Percentiles rank a stretch among this genome's conserved stretches.
Evolutionary conservation across 2,113 vertebrate genomes (phyloP).

Genomic region (Phaethornis superciliosus): DNA sequence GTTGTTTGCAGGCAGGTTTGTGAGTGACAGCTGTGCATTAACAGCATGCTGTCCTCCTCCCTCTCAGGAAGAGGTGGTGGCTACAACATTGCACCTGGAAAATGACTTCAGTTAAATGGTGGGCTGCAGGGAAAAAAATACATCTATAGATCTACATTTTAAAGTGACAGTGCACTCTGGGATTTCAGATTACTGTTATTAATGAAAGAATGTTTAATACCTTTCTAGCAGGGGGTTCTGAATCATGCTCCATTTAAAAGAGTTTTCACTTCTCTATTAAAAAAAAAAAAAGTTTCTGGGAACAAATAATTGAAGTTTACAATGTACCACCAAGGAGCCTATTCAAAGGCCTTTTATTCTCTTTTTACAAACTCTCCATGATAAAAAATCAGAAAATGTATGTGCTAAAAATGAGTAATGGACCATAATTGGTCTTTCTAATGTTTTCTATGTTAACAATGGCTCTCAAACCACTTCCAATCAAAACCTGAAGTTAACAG

Average conservation of each 20-base stretch:
- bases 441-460: conserved; percentile 29
- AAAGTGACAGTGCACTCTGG: conserved; percentile 60
- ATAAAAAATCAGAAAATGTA: conserved; percentile 44
- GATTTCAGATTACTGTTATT: conserved; percentile 70
- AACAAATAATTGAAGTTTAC: conserved; percentile 69
- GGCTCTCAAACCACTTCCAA: neutral
- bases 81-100: conserved; percentile 33
- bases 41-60: conserved; percentile 58
- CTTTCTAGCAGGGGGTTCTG: conserved; percentile 59
- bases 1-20: conserved; percentile 66
- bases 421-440: conserved; percentile 14
- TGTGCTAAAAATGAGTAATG: conserved; percentile 41
- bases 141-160: conserved; percentile 51
- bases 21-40: conserved; percentile 79
- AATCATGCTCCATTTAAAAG: conserved; percentile 60
- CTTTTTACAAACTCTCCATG: conserved; percentile 58
- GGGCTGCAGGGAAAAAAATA: neutral
- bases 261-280: conserved; percentile 39
- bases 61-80: conserved; percentile 57
- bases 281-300: conserved; percentile 53
- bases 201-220: conserved; percentile 71
- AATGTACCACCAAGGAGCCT: conserved; percentile 41
- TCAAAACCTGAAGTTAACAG: neutral
- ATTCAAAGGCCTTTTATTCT: conserved; percentile 49
- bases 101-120: conserved; percentile 63